These are phyloP conservation scores for Dicyrtomina minuta DNA, from an alignment of 2,888 invertebrate species.

Conservation along the genomic window DNA sequence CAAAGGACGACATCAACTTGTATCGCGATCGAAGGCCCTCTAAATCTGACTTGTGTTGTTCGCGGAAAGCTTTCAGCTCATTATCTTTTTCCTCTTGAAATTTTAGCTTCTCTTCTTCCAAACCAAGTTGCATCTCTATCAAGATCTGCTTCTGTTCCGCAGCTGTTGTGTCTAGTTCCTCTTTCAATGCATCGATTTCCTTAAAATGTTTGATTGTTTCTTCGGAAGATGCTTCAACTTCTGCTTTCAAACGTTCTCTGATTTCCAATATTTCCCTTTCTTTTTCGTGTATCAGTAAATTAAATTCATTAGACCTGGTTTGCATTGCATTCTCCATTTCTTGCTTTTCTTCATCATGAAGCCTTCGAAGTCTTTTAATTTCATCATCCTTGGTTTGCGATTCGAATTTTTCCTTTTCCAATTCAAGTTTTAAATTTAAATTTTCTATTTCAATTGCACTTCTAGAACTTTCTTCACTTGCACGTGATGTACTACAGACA, in stretches of 20 bases:
- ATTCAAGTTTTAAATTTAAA: conserved; percentile 29
- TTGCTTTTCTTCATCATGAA: conserved; percentile 23
- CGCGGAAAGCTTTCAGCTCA: conserved; percentile 68
- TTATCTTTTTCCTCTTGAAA: conserved; percentile 59
- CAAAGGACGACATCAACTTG: conserved; percentile 62
- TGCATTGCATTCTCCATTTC: conserved; percentile 25
- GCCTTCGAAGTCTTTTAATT: neutral
- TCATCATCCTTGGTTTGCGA: conserved; percentile 33
- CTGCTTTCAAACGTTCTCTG: neutral
- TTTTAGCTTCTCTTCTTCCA: conserved; percentile 12
- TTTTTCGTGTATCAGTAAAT: conserved; percentile 1
- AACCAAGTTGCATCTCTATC: neutral
- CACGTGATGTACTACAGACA: conserved; percentile 23
- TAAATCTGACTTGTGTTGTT: conserved; percentile 74
- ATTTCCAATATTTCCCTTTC: neutral
- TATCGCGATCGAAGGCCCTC: conserved; percentile 74
- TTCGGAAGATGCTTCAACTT: neutral
- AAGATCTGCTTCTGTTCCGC: neutral
- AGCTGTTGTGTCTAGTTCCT: conserved; percentile 5
- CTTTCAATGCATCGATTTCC: neutral
- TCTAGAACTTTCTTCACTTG: conserved; percentile 33
- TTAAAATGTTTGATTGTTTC: neutral
- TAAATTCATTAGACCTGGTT: neutral
- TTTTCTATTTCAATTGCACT: conserved; percentile 33
- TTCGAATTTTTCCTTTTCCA: conserved; percentile 30